Percentiles rank a stretch among this genome's conserved stretches.
Evolutionary conservation across 2,797 vertebrate species (phyloP).

Genomic region (Sternotherus odoratus): DNA sequence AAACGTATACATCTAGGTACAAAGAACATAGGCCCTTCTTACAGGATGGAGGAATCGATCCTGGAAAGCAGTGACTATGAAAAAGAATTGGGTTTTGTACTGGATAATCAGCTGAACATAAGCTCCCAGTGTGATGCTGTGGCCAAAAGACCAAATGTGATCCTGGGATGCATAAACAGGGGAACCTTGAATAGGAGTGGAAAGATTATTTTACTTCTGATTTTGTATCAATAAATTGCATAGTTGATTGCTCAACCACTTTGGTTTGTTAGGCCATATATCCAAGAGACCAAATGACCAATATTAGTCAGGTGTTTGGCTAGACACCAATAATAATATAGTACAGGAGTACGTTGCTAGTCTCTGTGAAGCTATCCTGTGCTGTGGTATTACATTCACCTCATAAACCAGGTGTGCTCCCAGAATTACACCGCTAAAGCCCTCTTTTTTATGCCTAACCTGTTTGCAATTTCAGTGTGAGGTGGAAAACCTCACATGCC

Average conservation of each 20-base stretch:
- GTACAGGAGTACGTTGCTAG: neutral
- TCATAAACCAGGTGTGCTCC: neutral
- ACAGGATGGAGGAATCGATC: neutral
- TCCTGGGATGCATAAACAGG: neutral
- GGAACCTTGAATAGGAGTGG: neutral
- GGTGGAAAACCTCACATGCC: rapidly evolving
- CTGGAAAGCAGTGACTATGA: neutral
- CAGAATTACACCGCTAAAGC: neutral
- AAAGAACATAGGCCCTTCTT: neutral
- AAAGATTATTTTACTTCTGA: neutral
- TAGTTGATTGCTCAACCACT: neutral
- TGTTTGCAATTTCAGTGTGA: neutral
- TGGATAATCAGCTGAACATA: no score
- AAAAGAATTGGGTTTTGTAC: neutral
- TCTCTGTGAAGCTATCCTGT: neutral
- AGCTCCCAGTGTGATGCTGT: neutral
- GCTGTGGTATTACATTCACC: neutral
- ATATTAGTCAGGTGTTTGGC: neutral
- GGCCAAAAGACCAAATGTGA: neutral
- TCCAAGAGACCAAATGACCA: neutral
- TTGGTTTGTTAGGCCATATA: neutral
- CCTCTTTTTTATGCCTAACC: neutral
- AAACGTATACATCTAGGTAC: neutral
- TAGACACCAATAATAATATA: neutral
- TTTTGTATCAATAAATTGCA: neutral